Conservation (phyloP, 2,888 invertebrate genomes). For the Netelia virgata region DNA sequence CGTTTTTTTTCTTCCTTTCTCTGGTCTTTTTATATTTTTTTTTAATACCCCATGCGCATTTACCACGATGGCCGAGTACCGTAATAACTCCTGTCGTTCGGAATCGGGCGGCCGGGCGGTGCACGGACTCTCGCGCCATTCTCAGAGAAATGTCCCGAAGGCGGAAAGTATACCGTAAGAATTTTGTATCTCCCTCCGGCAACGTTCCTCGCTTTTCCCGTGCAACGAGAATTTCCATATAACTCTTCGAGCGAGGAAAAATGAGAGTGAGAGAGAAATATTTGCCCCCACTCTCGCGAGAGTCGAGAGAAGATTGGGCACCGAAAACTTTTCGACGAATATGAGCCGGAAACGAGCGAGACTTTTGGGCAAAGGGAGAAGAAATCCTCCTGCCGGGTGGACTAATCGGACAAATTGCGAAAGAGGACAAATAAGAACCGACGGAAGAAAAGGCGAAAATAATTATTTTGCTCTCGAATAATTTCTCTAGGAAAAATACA, state of each 20-base stretch:
- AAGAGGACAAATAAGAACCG: conserved; percentile 11
- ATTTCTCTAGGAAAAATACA: conserved; percentile 34
- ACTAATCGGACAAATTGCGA: conserved; percentile 26
- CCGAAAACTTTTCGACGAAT: conserved; percentile 54
- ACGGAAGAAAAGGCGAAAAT: conserved; percentile 24
- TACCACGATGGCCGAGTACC: conserved; percentile 53
- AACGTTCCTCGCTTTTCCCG: conserved; percentile 2
- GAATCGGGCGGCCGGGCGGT: conserved; percentile 13
- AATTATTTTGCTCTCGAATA: background rate
- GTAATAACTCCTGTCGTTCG: conserved; percentile 62
- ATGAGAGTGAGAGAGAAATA: background rate
- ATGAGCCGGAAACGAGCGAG: conserved; percentile 46
- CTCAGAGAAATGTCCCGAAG: conserved; percentile 9
- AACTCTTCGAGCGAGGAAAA: conserved; percentile 7
- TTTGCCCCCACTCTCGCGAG: background rate
- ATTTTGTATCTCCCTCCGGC: conserved; percentile 33
- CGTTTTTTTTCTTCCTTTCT: conserved; percentile 42
- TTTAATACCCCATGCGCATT: conserved; percentile 47
- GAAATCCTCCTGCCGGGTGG: conserved; percentile 31
- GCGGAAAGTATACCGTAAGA: conserved; percentile 35
- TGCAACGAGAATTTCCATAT: conserved; percentile 47
- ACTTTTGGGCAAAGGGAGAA: conserved; percentile 35
- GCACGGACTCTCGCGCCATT: background rate
- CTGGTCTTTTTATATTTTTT: conserved; percentile 46
- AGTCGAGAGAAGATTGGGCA: conserved; percentile 32